Evolutionary conservation across 1,140 invertebrate species (phyloP).

Genomic region (Metaphire vulgaris): DNA sequence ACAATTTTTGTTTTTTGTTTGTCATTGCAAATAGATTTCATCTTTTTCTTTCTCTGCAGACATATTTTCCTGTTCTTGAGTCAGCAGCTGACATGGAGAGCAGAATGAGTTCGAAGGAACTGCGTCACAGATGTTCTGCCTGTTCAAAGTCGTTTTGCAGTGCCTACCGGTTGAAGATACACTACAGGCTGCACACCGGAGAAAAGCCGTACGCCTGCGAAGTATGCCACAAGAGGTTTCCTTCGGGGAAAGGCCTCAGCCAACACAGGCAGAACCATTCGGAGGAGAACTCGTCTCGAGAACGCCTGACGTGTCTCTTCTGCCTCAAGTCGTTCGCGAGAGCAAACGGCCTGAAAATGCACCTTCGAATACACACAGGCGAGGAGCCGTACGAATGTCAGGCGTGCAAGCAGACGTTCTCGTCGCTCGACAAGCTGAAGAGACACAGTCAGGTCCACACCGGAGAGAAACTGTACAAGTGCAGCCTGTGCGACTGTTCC

Average conservation of each 20-base stretch:
- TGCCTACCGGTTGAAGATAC: conserved; percentile 86
- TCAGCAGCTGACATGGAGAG: no score
- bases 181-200: conserved; percentile 87
- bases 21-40: no score
- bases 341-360: neutral
- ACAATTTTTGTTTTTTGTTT: no score
- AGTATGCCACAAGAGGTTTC: conserved; percentile 58
- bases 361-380: conserved; percentile 53
- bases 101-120: no score
- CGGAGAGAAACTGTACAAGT: neutral
- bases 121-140: no score
- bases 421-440: conserved; percentile 72
- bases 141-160: conserved; percentile 84
- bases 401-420: conserved; percentile 68
- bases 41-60: no score
- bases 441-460: conserved; percentile 59
- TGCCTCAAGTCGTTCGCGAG: no score
- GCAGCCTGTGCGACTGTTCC: conserved; percentile 15
- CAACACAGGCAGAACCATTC: conserved; percentile 58
- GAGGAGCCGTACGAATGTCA: conserved; percentile 76
- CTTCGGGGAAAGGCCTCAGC: conserved; percentile 84
- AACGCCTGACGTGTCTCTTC: conserved; percentile 57
- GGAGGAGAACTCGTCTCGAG: conserved; percentile 48
- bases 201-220: conserved; percentile 50
- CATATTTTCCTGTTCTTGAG: no score